Conservation (phyloP, 2,797 vertebrate genomes). For the Lacerta bilineata region DNA sequence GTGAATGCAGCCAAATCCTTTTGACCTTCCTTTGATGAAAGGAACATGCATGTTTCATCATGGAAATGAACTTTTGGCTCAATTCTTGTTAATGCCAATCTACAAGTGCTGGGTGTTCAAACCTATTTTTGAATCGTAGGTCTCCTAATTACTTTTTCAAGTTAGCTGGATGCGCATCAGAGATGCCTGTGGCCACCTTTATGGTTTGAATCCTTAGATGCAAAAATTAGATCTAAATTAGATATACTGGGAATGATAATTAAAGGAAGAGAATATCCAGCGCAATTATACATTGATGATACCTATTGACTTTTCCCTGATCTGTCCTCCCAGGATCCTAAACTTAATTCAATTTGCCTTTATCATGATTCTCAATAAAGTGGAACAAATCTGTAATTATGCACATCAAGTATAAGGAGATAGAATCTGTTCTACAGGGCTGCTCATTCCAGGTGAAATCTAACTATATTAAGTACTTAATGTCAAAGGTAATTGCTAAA, state of each 20-base stretch:
- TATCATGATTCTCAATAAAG: not conserved
- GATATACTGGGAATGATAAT: not conserved
- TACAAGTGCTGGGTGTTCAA: not conserved
- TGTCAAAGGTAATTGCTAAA: not conserved
- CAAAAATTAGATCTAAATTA: not conserved
- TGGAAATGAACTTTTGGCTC: not conserved
- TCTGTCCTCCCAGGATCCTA: not conserved
- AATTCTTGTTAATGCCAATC: not conserved
- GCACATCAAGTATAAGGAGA: not conserved
- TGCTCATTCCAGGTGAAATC: not conserved
- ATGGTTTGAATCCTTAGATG: not conserved
- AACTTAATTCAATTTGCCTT: slow-evolving; percentile 30
- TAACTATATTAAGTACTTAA: not conserved
- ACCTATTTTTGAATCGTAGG: too few species aligned
- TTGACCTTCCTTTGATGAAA: not conserved
- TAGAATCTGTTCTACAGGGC: not conserved
- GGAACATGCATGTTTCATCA: not conserved
- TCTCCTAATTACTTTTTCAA: not conserved
- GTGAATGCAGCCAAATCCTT: too few species aligned
- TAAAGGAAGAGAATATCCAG: not conserved
- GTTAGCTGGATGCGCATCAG: not conserved
- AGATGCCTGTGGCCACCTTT: not conserved
- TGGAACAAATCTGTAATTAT: slow-evolving; percentile 23
- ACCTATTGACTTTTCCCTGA: not conserved
- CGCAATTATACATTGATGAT: not conserved